Evolutionary conservation across 2,888 invertebrate species (phyloP), one percentile per base, ranked within the genome.

Genomic region (Tachina grossa): DNA sequence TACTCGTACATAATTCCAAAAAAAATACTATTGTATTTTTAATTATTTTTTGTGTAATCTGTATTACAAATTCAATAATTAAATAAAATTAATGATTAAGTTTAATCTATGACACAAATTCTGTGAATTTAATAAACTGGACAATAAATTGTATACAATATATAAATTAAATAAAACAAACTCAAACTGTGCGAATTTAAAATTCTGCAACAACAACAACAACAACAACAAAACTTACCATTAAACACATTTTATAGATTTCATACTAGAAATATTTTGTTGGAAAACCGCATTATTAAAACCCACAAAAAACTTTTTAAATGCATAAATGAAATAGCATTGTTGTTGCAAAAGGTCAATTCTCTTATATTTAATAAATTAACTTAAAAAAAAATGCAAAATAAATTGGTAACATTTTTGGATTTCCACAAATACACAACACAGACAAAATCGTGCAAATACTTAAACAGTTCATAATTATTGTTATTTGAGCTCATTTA

Each of bases 281-380:
- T n/a, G 8, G 3, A 43, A 51, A 55, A 47, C 81, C 68, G n/a
- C 59, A 69, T 19, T 51, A 45, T 59, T 68, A 11, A 59, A 81
- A 22, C 19, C 65, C 57, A 51, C 49, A n/a, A 53, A 19, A 49
- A 41, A 47, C 49, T 19, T 51, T 6, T 19, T 1, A 14, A 47
- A 66, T n/a, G n/a, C n/a, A n/a, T 41, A 57, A 51, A 31, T 31
- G 31, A 53, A 45, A 31, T 47, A 55, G 55, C 53, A 81, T 74
- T 75, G 13, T 68, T 69, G 43, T 75, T 14, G 14, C 47, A 72
- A 76, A 65, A 78, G 77, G 53, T 74, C 72, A 78, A 78, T 78
- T 78, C 72, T 61, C 39, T 78, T 78, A 78, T 77, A 78, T 77
- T 31, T 66, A 77, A 59, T 83, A 83, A 83, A 83, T 83, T 78